A percentile compares a stretch with the other conserved stretches of the same genome.
phyloP scores from a whole-genome alignment of 2,797 vertebrate species.

The Myotis findleyi region DNA sequence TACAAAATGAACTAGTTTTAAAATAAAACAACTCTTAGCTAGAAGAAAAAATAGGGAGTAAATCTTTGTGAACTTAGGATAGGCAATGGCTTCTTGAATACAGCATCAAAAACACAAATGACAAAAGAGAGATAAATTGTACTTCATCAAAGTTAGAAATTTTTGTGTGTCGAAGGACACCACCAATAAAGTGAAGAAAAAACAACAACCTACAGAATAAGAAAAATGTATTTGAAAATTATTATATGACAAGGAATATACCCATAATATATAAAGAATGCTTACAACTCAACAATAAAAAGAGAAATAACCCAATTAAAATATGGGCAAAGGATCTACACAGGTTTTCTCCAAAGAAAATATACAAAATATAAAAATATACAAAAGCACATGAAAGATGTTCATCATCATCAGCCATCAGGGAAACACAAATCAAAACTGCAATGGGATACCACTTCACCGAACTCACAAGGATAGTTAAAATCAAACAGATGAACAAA shows the following conservation, averaged over 20 bases:
- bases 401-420: neutral
- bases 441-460: neutral
- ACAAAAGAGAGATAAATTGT: neutral
- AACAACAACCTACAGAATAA: neutral
- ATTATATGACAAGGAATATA: neutral
- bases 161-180: neutral
- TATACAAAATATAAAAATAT: neutral
- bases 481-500: neutral
- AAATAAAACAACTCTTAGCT: neutral
- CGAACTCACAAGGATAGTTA: neutral
- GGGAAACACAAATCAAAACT: slow-evolving; percentile 17
- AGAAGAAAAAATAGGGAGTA: neutral
- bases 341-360: slow-evolving; percentile 19
- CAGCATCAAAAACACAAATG: neutral
- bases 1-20: neutral
- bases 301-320: slow-evolving; percentile 35
- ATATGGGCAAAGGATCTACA: neutral
- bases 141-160: slow-evolving; percentile 36
- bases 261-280: slow-evolving; percentile 16
- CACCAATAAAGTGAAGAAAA: neutral
- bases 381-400: neutral
- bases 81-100: neutral
- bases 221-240: neutral
- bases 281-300: slow-evolving; percentile 15
- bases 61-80: neutral